Base-by-base conservation (phyloP, 2,797 vertebrate species). In the Sebastes aleutianus region DNA sequence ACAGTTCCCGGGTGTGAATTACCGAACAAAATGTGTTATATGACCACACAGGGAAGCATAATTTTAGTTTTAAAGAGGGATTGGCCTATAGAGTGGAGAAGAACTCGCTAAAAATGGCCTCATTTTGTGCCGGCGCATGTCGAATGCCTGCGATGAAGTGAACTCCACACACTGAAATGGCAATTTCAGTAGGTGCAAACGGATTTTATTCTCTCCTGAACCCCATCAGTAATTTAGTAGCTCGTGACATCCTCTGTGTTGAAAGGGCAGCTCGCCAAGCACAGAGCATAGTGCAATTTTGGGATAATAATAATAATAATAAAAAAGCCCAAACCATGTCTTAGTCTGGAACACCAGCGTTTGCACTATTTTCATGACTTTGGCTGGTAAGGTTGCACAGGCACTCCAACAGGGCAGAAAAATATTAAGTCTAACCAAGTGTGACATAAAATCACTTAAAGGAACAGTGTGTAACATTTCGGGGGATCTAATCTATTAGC, bases 1-100 rank as follows among this genome's bases (percentile, higher is more conserved):
- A 78, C 27, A 32, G 31, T 57, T 73, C 53, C 43, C 62, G 65
- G 67, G 74, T 67, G 62, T 70, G 66, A 85, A 82, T 65, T n/a
- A 74, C 50, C 61, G 57, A 54, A 27, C 66, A 58, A 54, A 80
- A 72, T 8, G 13, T 81, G 65, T 69, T 68, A 22, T 32, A 58
- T 58, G 63, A 43, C 47, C 59, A 36, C 22, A 71, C 7, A 65
- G 43, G 27, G 27, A 64, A 50, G 27, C 31, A 32, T 76, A 3
- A 31, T 74, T 84, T 83, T 56, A 56, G 11, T 74, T 77, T 64
- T 36, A 72, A 58, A 67, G 18, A 69, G 54, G 39, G 65, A 27
- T 13, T 67, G 29, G 26, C 70, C 34, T 39, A 31, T 10, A 29
- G 10, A 24, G 67, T 10, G n/a, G 29, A 43, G 64, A 39, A 31